Conservation (phyloP, 2,113 vertebrate genomes). For the Menidia beryllina region DNA sequence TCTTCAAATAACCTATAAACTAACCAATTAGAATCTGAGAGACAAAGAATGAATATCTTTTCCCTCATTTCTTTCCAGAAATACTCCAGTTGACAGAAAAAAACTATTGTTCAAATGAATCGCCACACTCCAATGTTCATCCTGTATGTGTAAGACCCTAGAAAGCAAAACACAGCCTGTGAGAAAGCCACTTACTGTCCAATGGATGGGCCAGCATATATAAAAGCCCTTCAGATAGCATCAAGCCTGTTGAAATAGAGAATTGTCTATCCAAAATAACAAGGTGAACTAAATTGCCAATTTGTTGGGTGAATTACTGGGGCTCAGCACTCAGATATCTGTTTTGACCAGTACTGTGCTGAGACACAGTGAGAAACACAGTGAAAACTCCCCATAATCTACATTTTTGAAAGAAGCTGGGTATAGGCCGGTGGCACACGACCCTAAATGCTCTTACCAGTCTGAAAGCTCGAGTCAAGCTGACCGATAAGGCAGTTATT, state of each 20-base stretch:
- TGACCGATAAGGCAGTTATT: conserved; percentile 42
- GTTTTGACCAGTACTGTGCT: conserved; percentile 16
- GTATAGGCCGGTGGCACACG: conserved; percentile 5
- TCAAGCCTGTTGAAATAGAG: conserved; percentile 39
- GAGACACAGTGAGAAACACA: conserved; percentile 8
- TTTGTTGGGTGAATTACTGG: conserved; percentile 61
- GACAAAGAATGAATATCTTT: background rate
- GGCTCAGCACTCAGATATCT: conserved; percentile 46
- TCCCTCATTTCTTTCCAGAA: too few species aligned
- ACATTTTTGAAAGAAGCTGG: conserved; percentile 23
- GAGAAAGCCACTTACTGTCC: conserved; percentile 67
- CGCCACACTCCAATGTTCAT: conserved; percentile 30
- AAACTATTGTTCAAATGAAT: conserved; percentile 10
- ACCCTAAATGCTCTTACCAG: background rate
- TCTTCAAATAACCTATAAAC: too few species aligned
- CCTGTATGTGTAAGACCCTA: conserved; percentile 16
- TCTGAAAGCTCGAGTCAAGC: conserved; percentile 12
- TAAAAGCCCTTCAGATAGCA: conserved; percentile 58
- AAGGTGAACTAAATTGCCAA: conserved; percentile 66
- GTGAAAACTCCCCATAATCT: conserved; percentile 39
- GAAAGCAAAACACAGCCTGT: conserved; percentile 42
- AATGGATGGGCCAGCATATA: conserved; percentile 40
- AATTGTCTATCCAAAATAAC: conserved; percentile 57
- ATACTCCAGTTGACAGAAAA: too few species aligned
- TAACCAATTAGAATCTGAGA: too few species aligned